These are phyloP conservation scores for Beroe forskalii DNA, from an alignment of 37 sponge, comb jelly and placozoan species.

Conservation along the genomic window DNA sequence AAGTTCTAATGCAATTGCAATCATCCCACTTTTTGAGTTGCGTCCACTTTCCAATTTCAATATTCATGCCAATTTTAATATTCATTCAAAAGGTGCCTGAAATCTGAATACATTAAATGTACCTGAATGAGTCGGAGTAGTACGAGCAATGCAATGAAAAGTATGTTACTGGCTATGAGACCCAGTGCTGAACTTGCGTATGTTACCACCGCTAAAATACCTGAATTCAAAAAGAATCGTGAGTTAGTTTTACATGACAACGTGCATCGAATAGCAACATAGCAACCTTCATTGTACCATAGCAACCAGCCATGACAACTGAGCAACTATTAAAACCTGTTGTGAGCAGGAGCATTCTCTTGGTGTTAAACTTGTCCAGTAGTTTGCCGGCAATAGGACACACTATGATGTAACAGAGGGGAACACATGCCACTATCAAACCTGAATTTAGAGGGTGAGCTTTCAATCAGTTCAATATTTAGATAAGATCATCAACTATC, in stretches of 20 bases:
- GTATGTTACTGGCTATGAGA: background rate
- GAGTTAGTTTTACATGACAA: background rate
- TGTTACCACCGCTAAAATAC: slow-evolving; percentile 23
- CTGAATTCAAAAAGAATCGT: background rate
- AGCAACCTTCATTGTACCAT: background rate
- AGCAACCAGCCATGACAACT: too few species aligned
- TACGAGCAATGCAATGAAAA: background rate
- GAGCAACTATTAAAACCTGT: background rate
- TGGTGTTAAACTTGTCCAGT: slow-evolving; percentile 40
- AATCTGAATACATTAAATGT: too few species aligned
- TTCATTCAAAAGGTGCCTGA: too few species aligned
- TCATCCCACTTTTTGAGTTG: too few species aligned
- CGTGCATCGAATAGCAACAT: background rate
- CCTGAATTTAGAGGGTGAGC: too few species aligned
- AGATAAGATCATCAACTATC: too few species aligned
- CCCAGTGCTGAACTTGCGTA: background rate
- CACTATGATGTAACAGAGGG: slow-evolving; percentile 54
- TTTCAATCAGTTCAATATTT: too few species aligned
- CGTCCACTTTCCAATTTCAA: too few species aligned
- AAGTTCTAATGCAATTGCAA: too few species aligned
- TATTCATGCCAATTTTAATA: too few species aligned
- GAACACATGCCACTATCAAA: slow-evolving; percentile 17
- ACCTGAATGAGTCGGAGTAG: slow-evolving; percentile 48
- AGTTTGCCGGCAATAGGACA: slow-evolving; percentile 56
- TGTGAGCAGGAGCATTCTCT: slow-evolving; percentile 14